Evolutionary conservation across 2,888 invertebrate species (phyloP).

Genomic region (Drosophila colorata): DNA sequence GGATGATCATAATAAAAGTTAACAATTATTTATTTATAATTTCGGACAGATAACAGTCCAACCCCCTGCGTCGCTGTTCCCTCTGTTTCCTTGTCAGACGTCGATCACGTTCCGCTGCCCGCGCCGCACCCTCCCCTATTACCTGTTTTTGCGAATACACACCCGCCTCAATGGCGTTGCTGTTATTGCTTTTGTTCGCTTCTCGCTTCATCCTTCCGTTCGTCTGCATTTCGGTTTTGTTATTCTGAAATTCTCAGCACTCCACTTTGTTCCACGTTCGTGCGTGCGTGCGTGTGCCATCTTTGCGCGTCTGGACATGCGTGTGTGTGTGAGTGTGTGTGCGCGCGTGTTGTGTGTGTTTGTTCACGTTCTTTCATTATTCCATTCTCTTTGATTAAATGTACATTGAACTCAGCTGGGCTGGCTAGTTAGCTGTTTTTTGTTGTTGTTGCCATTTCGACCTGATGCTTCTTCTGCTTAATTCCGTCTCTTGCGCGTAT

Average conservation of each 20-base stretch:
- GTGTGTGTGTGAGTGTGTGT: conserved; percentile 17
- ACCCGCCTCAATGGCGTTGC: conserved; percentile 47
- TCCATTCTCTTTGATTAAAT: conserved; percentile 72
- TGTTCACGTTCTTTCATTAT: conserved; percentile 66
- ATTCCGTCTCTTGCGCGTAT: conserved; percentile 25
- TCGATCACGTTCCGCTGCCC: conserved; percentile 51
- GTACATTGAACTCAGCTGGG: conserved; percentile 73
- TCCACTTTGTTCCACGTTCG: conserved; percentile 34
- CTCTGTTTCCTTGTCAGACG: conserved; percentile 31
- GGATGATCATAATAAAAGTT: conserved; percentile 20
- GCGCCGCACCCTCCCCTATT: conserved; percentile 40
- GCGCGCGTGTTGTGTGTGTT: conserved; percentile 29
- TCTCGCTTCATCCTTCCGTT: conserved; percentile 55
- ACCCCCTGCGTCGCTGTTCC: conserved; percentile 7
- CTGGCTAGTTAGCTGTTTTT: conserved; percentile 33
- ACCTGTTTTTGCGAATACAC: conserved; percentile 71
- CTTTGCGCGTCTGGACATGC: conserved; percentile 34
- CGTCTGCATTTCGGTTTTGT: conserved; percentile 62
- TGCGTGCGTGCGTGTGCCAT: conserved; percentile 50
- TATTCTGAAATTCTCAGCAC: conserved; percentile 43
- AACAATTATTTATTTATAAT: conserved; percentile 9
- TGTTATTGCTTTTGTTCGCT: conserved; percentile 54
- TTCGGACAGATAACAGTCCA: conserved; percentile 13
- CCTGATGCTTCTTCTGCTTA: conserved; percentile 30
- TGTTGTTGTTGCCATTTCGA: conserved; percentile 25